Evolutionary conservation across 2,888 invertebrate species (phyloP).

Genomic region (Gastrophysa polygoni): DNA sequence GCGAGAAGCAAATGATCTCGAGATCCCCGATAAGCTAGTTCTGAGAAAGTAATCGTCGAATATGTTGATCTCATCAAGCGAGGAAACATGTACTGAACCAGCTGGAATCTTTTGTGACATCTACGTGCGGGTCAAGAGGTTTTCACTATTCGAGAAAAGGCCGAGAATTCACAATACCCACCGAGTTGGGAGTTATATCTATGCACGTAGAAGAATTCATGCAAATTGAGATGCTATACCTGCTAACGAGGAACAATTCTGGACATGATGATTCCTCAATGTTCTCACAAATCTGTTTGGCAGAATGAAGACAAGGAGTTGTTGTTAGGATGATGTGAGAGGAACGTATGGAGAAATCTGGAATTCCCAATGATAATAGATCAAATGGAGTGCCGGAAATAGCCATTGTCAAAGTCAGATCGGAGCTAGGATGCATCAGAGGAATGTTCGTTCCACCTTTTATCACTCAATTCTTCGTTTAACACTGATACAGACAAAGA

Average conservation of each 20-base stretch:
- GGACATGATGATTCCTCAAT: no score
- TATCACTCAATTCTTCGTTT: no score
- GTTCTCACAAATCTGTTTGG: no score
- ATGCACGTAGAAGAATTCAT: neutral
- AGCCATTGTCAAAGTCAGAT: no score
- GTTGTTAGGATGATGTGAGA: no score
- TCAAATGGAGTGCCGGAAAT: no score
- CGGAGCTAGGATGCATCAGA: no score
- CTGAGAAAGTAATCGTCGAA: neutral
- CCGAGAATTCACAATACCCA: neutral
- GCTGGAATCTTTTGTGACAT: neutral
- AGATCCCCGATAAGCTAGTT: neutral
- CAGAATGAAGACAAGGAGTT: no score
- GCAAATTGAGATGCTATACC: neutral
- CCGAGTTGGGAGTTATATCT: neutral
- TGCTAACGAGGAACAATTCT: neutral
- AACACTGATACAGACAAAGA: no score
- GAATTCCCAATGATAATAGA: no score
- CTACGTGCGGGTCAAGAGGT: neutral
- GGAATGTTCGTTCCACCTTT: no score
- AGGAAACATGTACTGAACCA: neutral
- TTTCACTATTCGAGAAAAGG: neutral
- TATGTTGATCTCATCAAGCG: neutral
- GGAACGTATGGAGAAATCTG: no score
- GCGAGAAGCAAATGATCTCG: neutral